Percentiles rank a stretch among this genome's conserved stretches.
Conservation (phyloP, 2,797 vertebrate genomes). For the Sternotherus odoratus region DNA sequence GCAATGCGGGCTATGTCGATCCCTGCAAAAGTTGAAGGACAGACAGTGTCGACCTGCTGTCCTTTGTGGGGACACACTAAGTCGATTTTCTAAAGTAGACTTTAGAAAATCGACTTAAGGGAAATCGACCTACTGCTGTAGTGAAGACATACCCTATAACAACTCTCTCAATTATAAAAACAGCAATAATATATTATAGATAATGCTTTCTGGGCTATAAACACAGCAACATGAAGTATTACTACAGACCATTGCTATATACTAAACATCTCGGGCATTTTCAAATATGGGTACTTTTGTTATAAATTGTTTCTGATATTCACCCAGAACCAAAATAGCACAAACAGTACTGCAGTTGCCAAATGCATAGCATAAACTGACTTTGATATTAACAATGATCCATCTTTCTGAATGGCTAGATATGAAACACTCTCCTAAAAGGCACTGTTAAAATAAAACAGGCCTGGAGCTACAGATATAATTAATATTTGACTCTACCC, state of each 20-base stretch:
- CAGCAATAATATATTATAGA: neutral
- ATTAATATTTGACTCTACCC: neutral
- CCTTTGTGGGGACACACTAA: too few relatives aligned
- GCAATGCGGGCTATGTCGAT: too few relatives aligned
- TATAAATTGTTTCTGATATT: constrained; percentile 7
- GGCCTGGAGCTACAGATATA: neutral
- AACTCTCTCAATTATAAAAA: neutral
- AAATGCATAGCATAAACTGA: constrained; percentile 3
- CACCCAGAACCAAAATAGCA: neutral
- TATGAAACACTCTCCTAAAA: neutral
- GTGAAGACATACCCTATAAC: too few relatives aligned
- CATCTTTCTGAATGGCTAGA: neutral
- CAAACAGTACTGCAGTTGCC: neutral
- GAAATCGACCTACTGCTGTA: too few relatives aligned
- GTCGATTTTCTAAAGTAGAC: too few relatives aligned
- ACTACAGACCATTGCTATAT: neutral
- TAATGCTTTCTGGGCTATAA: too few relatives aligned
- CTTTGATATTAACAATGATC: neutral
- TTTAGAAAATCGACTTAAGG: too few relatives aligned
- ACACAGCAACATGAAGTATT: accelerated
- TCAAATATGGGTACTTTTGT: neutral
- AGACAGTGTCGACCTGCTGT: too few relatives aligned
- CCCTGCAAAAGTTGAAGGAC: too few relatives aligned
- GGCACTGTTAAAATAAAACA: constrained; percentile 17
- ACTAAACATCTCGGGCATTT: neutral